Percentiles rank a stretch among this genome's conserved stretches.
phyloP scores from a whole-genome alignment of 2,888 invertebrate genomes.

The Amiota communis region DNA sequence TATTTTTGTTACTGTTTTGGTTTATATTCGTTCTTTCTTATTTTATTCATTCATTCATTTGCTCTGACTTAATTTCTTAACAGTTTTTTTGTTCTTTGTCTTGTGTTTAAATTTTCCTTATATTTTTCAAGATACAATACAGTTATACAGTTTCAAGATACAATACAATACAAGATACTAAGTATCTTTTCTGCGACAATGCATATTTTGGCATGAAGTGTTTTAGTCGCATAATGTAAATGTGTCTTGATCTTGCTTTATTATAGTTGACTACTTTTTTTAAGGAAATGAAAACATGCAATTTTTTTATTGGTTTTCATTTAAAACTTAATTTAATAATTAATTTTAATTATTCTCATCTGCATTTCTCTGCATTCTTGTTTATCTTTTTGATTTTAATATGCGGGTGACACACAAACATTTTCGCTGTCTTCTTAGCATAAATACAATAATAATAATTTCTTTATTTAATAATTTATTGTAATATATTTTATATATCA shows the following conservation, averaged over 20 bases:
- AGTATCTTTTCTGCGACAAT: no score
- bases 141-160: not conserved
- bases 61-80: conserved; percentile 22
- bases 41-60: conserved; percentile 36
- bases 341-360: no score
- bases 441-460: conserved; percentile 15
- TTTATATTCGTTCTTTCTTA: conserved; percentile 39
- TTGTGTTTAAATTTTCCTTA: conserved; percentile 18
- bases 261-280: no score
- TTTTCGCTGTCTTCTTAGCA: conserved; percentile 6
- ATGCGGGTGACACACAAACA: not conserved
- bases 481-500: conserved; percentile 1
- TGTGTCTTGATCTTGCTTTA: no score
- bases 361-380: not conserved
- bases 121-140: not conserved
- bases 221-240: no score
- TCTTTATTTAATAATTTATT: conserved; percentile 1
- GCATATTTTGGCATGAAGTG: no score
- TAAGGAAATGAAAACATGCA: no score
- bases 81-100: conserved; percentile 12
- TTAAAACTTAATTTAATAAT: no score
- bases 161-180: not conserved
- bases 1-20: conserved; percentile 19
- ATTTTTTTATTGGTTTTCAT: no score
- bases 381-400: conserved; percentile 1